phyloP scores from a whole-genome alignment of 1,140 invertebrate species.

The Procambarus virginalis region DNA sequence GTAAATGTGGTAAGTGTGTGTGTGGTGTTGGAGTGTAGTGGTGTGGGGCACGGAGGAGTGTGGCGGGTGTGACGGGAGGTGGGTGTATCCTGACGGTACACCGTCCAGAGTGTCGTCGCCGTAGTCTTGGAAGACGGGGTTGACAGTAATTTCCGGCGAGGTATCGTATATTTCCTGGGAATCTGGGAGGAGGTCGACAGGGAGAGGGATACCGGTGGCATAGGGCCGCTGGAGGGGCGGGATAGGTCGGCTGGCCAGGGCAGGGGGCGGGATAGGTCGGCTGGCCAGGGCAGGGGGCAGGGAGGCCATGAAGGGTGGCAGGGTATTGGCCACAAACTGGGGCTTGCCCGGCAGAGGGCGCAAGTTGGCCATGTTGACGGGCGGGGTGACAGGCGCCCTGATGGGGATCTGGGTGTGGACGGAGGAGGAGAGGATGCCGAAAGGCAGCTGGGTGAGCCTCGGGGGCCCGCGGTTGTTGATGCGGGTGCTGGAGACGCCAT shows the following conservation, averaged over 20 bases:
- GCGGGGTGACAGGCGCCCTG: conserved; percentile 41
- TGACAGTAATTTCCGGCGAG: neutral
- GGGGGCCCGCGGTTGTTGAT: conserved; percentile 90
- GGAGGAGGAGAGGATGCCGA: conserved; percentile 12
- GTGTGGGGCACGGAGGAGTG: too few relatives aligned
- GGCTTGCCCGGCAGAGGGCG: conserved; percentile 49
- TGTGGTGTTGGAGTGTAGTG: too few relatives aligned
- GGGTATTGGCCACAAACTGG: conserved; percentile 58
- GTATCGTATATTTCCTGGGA: neutral
- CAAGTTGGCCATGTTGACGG: neutral
- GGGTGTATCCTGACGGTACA: neutral
- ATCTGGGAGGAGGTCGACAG: conserved; percentile 83
- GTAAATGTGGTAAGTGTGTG: neutral
- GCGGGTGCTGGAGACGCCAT: conserved; percentile 75
- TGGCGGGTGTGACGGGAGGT: neutral
- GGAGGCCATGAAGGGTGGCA: conserved; percentile 72
- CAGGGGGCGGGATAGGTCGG: conserved; percentile 72
- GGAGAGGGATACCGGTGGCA: conserved; percentile 83
- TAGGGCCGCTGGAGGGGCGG: conserved; percentile 78
- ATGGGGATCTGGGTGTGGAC: conserved; percentile 32
- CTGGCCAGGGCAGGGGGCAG: conserved; percentile 73
- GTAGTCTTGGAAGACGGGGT: neutral
- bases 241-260: conserved; percentile 38
- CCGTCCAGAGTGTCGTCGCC: neutral
- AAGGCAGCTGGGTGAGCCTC: conserved; percentile 42